Conservation (phyloP, 2,113 vertebrate genomes). For the Amia ocellicauda region DNA sequence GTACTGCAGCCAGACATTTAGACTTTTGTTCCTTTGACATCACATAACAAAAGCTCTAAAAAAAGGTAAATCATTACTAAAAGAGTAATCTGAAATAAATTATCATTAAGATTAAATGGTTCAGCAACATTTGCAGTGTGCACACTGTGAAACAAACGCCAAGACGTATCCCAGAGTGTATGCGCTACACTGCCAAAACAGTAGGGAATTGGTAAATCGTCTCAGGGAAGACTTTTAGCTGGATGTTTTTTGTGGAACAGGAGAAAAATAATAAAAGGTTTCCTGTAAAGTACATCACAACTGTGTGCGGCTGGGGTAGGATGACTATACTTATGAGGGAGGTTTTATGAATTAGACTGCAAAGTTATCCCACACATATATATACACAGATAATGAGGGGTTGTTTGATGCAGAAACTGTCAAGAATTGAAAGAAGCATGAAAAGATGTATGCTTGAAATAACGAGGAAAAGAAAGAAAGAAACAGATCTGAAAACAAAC, state of each 20-base stretch:
- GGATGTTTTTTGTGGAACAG: not conserved
- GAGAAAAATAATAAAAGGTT: too few relatives aligned
- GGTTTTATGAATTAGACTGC: too few relatives aligned
- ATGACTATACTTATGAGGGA: too few relatives aligned
- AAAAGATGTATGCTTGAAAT: too few relatives aligned
- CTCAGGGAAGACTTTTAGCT: not conserved
- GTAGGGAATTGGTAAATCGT: constrained; percentile 19
- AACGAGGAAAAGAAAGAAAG: too few relatives aligned
- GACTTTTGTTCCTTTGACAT: constrained; percentile 38
- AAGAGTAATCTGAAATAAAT: constrained; percentile 60
- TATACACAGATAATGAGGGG: too few relatives aligned
- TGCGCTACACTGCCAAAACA: constrained; percentile 42
- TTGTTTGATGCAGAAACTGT: too few relatives aligned
- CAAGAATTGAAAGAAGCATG: too few relatives aligned
- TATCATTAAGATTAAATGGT: constrained; percentile 45
- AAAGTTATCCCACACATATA: too few relatives aligned
- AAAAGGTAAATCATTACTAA: constrained; percentile 39
- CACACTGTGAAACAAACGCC: not conserved
- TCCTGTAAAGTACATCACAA: too few relatives aligned
- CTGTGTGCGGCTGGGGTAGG: too few relatives aligned
- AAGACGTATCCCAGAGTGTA: constrained; percentile 27
- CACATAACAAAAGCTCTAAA: constrained; percentile 30
- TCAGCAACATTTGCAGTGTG: constrained; percentile 32
- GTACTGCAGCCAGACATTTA: constrained; percentile 34
- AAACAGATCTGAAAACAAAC: too few relatives aligned